Percentiles rank a stretch among this genome's conserved stretches.
phyloP scores from a whole-genome alignment of 2,888 invertebrate species.

The Protophormia terraenovae region DNA sequence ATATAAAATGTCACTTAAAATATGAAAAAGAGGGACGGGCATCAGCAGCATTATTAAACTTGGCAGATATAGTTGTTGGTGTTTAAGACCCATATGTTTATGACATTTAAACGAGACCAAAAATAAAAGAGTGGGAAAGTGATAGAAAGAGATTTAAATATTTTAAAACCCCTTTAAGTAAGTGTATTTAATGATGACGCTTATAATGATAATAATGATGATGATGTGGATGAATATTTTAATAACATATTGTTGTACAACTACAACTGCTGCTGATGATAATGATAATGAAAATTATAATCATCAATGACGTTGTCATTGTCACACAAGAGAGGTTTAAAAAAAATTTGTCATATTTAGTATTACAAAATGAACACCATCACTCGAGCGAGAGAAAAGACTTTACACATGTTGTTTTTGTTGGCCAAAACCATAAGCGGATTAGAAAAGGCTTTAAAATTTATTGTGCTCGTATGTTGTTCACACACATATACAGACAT shows the following conservation, averaged over 20 bases:
- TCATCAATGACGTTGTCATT: constrained; percentile 61
- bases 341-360: constrained; percentile 51
- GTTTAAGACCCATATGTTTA: neutral
- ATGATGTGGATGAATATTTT: constrained; percentile 9
- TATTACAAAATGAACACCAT: constrained; percentile 25
- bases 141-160: constrained; percentile 51
- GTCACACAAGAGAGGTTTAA: no score
- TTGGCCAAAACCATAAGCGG: constrained; percentile 62
- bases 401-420: constrained; percentile 15
- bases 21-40: neutral
- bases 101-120: constrained; percentile 1
- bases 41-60: neutral
- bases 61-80: no score
- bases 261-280: neutral
- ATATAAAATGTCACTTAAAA: constrained; percentile 23
- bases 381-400: neutral
- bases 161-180: constrained; percentile 46
- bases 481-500: neutral
- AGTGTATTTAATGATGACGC: constrained; percentile 45
- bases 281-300: constrained; percentile 58
- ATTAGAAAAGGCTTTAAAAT: constrained; percentile 57
- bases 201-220: constrained; percentile 32
- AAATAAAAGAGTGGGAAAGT: neutral
- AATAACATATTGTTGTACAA: constrained; percentile 18
- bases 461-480: constrained; percentile 36